Evolutionary conservation across 2,113 vertebrate species (phyloP).

Genomic region (Ornithorhynchus anatinus): DNA sequence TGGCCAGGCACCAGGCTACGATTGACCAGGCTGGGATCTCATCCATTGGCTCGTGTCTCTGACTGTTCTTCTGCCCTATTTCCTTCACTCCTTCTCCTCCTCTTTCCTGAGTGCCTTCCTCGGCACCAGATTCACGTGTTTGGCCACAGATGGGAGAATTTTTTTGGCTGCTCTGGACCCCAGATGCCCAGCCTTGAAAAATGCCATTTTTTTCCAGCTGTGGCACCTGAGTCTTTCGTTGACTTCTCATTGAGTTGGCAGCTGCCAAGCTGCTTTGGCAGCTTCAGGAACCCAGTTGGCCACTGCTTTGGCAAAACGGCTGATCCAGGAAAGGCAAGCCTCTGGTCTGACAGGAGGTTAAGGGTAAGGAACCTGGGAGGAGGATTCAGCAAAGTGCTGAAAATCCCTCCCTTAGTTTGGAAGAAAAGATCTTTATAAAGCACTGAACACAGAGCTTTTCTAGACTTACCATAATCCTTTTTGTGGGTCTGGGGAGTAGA

Average conservation of each 20-base stretch:
- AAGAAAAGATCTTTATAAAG: no score
- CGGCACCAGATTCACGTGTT: no score
- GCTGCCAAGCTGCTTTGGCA: no score
- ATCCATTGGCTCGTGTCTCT: no score
- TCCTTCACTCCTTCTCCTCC: no score
- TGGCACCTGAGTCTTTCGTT: background rate
- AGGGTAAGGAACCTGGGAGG: background rate
- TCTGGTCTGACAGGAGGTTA: conserved; percentile 12
- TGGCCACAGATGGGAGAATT: background rate
- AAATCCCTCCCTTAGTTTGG: conserved; percentile 3
- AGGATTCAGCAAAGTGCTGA: conserved; percentile 16
- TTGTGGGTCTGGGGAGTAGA: no score
- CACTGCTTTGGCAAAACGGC: background rate
- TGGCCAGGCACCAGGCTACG: no score
- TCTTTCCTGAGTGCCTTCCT: no score
- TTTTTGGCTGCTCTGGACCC: conserved; percentile 3
- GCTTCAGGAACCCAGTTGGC: background rate
- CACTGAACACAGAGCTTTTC: no score
- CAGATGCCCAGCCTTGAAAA: background rate
- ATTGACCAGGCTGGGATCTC: no score
- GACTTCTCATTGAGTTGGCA: background rate
- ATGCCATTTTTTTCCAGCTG: conserved; percentile 13
- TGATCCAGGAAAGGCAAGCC: conserved; percentile 27
- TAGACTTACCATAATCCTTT: no score
- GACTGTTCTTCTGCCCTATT: no score